Evolutionary conservation across 1,140 invertebrate genomes (phyloP).

Genomic region (Tachypleus tridentatus): DNA sequence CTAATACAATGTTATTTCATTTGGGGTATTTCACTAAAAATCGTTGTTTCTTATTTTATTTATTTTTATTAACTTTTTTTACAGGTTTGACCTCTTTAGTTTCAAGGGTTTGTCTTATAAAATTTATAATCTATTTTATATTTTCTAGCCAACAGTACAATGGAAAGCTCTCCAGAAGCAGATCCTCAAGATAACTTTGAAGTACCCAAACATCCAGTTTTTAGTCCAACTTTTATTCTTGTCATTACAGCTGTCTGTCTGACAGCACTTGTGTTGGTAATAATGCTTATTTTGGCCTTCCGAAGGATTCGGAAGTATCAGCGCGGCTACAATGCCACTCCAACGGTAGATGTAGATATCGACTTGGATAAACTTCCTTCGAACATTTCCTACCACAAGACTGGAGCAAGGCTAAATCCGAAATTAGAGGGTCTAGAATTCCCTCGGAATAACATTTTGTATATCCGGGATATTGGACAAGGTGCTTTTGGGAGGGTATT

Average conservation of each 20-base stretch:
- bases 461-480: constrained; percentile 82
- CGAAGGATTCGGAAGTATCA: constrained; percentile 29
- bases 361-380: constrained; percentile 78
- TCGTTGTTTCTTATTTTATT: neutral
- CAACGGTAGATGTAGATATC: constrained; percentile 50
- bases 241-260: constrained; percentile 42
- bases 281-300: constrained; percentile 9
- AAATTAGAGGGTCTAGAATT: constrained; percentile 88
- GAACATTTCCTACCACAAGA: constrained; percentile 75
- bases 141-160: too few species aligned
- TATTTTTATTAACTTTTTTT: neutral
- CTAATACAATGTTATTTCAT: too few species aligned
- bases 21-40: too few species aligned
- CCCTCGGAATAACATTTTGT: constrained; percentile 90
- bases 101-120: neutral
- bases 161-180: constrained; percentile 4
- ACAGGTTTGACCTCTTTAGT: neutral
- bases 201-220: constrained; percentile 38
- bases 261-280: constrained; percentile 12
- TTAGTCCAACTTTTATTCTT: constrained; percentile 59
- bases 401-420: constrained; percentile 68
- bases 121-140: neutral
- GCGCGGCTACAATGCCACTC: constrained; percentile 51
- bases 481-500: constrained; percentile 93
- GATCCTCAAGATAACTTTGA: constrained; percentile 19